A percentile compares a stretch with the other conserved stretches of the same genome.
These are phyloP conservation scores for Rotaria sp. DNA, from an alignment of 2,888 invertebrate species.

Conservation along the genomic window DNA sequence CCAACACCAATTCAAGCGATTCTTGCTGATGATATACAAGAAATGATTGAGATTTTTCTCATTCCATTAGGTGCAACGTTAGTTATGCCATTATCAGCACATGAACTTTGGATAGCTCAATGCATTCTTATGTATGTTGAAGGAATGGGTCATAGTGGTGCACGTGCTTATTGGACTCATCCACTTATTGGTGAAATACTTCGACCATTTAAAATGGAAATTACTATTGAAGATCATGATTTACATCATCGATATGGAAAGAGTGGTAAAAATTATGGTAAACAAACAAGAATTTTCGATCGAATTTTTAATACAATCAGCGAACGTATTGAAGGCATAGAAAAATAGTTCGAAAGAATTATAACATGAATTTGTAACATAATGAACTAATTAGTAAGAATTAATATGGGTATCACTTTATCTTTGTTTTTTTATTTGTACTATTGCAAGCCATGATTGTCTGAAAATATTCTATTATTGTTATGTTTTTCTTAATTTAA, in stretches of 20 bases:
- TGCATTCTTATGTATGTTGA: not conserved
- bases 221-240: conserved; percentile 3
- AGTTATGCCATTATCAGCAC: not conserved
- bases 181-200: not conserved
- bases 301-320: not conserved
- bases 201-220: not conserved
- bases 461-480: no score
- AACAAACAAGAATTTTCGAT: not conserved
- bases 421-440: no score
- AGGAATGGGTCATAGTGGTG: not conserved
- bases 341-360: not conserved
- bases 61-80: not conserved
- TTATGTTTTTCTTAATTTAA: no score
- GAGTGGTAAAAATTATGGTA: not conserved
- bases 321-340: not conserved
- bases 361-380: no score
- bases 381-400: no score
- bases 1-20: not conserved
- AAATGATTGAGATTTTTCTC: not conserved
- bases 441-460: no score
- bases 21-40: not conserved
- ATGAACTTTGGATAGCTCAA: conserved; percentile 3
- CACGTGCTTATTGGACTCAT: not conserved
- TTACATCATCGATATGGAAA: not conserved
- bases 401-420: no score